Base-by-base conservation (phyloP, 2,797 vertebrate species). In the Centroberyx gerrardi region DNA sequence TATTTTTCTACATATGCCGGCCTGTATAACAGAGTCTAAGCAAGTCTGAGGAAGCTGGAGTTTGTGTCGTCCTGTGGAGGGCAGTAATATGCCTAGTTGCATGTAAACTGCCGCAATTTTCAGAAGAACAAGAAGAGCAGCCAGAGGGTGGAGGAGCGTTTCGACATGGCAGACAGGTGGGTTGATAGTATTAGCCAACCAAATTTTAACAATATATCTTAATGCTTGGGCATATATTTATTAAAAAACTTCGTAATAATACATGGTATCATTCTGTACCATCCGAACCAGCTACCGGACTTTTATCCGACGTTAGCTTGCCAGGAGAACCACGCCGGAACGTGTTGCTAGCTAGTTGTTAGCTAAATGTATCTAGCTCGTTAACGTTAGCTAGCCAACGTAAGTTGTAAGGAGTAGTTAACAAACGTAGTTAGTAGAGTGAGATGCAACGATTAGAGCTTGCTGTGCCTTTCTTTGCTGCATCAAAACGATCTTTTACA, bases 81-180 rank as follows among this genome's bases (percentile, higher is more conserved):
- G 22, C 22, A 22, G 22, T 22, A 22, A 1, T 22, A 22, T 1
- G 22, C 22, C 22, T 22, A 22, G 22, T 22, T 22, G 22, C 22
- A 22, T 22, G 22, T 22, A 22, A 22, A 22, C 22, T 22, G 22
- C 22, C 22, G 22, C 22, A 22, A 22, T 22, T 22, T 22, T 22
- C 22, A 22, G 22, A 22, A 22, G 22, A 22, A 22, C 76, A 78
- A 68, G 85, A 80, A 83, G 74, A 44, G 60, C 59, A 69, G 61
- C 44, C 7, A 22, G 62, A 68, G 73, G 83, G 80, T 54, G 89
- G 79, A 76, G 82, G 44, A 62, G 76, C 44, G 1, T 29, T 74
- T 62, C 81, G 73, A 83, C 87, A 90, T 87, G 85, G 84, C 81
- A 84, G 83, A 67, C 80, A 89, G 90, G 88, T 91, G 81, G 76